Evolutionary conservation across 1,140 invertebrate genomes (phyloP).

Genomic region (Temnothorax longispinosus): DNA sequence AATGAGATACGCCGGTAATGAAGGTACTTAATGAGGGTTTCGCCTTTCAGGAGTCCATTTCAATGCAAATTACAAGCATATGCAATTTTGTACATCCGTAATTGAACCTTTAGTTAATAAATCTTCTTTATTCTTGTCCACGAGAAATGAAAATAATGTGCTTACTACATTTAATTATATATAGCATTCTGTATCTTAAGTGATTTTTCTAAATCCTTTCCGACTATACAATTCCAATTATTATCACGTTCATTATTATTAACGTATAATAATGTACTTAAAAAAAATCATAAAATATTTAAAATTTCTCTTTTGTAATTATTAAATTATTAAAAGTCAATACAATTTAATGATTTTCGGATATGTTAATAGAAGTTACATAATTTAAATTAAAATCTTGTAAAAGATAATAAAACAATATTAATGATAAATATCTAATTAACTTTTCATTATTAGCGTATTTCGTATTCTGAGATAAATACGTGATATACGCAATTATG

Average conservation of each 20-base stretch:
- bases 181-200: not conserved
- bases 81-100: not conserved
- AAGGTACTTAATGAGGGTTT: constrained; percentile 36
- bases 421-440: constrained; percentile 22
- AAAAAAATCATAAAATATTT: not conserved
- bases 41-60: constrained; percentile 34
- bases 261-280: not conserved
- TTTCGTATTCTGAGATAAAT: constrained; percentile 4
- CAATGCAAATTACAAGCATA: not conserved
- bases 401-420: constrained; percentile 7
- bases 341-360: not conserved
- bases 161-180: not conserved
- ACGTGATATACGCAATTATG: not conserved
- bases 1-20: constrained; percentile 57
- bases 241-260: not conserved
- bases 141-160: not conserved
- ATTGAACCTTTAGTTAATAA: constrained; percentile 4
- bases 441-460: not conserved
- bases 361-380: not conserved
- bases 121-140: not conserved
- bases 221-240: not conserved
- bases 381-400: constrained; percentile 9
- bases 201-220: not conserved
- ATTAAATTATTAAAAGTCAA: not conserved
- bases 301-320: not conserved